A percentile compares a stretch with the other conserved stretches of the same genome.
Conservation (phyloP, 2,113 vertebrate genomes). For the Leptobrachium ailaonicum region DNA sequence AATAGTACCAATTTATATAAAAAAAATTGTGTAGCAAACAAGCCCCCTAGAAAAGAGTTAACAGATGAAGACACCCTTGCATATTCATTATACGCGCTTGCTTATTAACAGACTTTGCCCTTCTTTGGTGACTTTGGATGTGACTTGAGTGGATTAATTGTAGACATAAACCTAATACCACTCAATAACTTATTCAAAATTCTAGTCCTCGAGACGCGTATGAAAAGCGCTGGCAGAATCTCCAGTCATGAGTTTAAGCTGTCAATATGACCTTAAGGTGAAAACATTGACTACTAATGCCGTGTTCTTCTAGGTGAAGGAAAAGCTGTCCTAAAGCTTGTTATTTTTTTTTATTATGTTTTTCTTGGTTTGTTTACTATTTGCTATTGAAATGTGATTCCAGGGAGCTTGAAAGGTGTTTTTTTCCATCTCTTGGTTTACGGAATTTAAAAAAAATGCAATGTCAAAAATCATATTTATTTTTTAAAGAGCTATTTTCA, state of each 20-base stretch:
- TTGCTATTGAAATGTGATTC: no score
- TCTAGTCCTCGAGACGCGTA: slow-evolving; percentile 12
- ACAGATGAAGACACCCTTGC: no score
- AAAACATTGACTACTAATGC: slow-evolving; percentile 43
- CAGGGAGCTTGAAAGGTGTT: no score
- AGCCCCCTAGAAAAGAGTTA: no score
- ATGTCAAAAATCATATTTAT: no score
- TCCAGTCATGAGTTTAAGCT: slow-evolving; percentile 30
- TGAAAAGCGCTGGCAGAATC: slow-evolving; percentile 22
- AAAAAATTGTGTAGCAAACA: no score
- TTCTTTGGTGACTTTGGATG: slow-evolving; percentile 31
- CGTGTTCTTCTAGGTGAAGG: slow-evolving; percentile 17
- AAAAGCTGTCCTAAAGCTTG: slow-evolving; percentile 25
- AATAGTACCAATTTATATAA: no score
- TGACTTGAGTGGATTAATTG: slow-evolving; percentile 35
- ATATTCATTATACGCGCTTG: not conserved
- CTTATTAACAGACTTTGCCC: slow-evolving; percentile 11
- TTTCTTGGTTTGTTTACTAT: slow-evolving; percentile 12
- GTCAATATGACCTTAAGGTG: slow-evolving; percentile 41
- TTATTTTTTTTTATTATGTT: not conserved
- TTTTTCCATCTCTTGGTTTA: no score
- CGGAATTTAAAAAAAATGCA: no score
- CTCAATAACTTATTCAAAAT: slow-evolving; percentile 36
- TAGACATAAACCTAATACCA: slow-evolving; percentile 34
- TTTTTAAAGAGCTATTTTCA: no score